Percentiles rank a stretch among this genome's conserved stretches.
Conservation (phyloP, 2,888 invertebrate genomes). For the Metacarcinus magister region DNA sequence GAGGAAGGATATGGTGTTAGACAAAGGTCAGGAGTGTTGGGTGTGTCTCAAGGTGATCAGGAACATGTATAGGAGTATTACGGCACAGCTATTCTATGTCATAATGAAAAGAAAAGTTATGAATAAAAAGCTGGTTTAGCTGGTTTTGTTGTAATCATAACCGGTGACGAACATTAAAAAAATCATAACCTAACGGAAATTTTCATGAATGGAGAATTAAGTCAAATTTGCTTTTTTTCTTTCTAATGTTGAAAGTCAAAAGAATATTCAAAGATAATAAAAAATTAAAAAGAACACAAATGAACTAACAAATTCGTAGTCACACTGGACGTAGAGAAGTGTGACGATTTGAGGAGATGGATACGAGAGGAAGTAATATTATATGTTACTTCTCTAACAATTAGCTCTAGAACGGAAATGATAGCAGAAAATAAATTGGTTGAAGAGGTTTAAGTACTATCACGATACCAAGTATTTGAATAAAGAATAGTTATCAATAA, state of each 20-base stretch:
- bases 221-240: no score
- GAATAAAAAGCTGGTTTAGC: not conserved
- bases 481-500: no score
- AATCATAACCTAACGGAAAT: not conserved
- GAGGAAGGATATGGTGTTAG: not conserved
- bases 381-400: no score
- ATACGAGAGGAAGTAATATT: no score
- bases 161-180: not conserved
- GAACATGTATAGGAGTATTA: not conserved
- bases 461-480: no score
- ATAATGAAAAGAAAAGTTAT: not conserved
- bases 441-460: no score
- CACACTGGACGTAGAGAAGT: no score
- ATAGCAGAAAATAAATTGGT: no score
- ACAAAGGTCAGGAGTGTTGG: not conserved
- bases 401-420: no score
- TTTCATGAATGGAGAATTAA: not conserved
- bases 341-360: no score
- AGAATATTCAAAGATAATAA: not conserved
- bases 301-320: no score
- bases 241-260: not conserved
- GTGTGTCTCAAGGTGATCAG: not conserved
- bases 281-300: not conserved
- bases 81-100: not conserved
- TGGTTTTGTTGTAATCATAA: not conserved